Evolutionary conservation across 1,140 invertebrate species (phyloP).

Genomic region (Mycetomoellerius zeteki): DNA sequence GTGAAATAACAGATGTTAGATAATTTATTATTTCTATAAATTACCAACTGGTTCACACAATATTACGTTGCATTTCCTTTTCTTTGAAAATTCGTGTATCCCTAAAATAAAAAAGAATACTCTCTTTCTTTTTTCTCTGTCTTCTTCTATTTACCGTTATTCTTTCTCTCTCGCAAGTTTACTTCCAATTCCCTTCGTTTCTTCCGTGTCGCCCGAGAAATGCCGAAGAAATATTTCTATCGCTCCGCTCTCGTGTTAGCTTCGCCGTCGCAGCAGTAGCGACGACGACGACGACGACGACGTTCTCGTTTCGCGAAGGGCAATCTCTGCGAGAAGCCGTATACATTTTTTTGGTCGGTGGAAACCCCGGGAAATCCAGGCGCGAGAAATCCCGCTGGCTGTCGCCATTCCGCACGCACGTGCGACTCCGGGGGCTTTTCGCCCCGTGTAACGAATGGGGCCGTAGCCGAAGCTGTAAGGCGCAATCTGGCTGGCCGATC

Average conservation of each 20-base stretch:
- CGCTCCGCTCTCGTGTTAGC: conserved; percentile 11
- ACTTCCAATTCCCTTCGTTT: not conserved
- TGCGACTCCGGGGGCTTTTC: conserved; percentile 56
- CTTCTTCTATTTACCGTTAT: not conserved
- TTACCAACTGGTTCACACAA: not conserved
- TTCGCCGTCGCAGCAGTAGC: not conserved
- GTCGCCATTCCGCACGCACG: conserved; percentile 66
- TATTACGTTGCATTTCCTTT: not conserved
- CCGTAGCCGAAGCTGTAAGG: conserved; percentile 51
- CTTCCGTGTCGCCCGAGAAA: conserved; percentile 3
- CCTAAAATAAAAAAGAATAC: not conserved
- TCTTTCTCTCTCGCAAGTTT: not conserved
- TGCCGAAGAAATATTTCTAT: conserved; percentile 20
- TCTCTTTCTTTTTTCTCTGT: not conserved
- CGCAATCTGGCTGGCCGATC: conserved; percentile 72
- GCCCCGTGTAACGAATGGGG: conserved; percentile 33
- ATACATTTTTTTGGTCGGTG: conserved; percentile 41
- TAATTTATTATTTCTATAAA: not conserved
- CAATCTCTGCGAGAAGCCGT: conserved; percentile 67
- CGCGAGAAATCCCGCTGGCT: conserved; percentile 53
- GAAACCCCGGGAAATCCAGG: conserved; percentile 66
- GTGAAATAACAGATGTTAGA: not conserved
- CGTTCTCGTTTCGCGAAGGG: conserved; percentile 12
- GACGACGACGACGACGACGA: not conserved
- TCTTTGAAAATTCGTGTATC: not conserved